Base-by-base conservation (phyloP, 2,888 invertebrate species). In the Melanostoma mellinum region DNA sequence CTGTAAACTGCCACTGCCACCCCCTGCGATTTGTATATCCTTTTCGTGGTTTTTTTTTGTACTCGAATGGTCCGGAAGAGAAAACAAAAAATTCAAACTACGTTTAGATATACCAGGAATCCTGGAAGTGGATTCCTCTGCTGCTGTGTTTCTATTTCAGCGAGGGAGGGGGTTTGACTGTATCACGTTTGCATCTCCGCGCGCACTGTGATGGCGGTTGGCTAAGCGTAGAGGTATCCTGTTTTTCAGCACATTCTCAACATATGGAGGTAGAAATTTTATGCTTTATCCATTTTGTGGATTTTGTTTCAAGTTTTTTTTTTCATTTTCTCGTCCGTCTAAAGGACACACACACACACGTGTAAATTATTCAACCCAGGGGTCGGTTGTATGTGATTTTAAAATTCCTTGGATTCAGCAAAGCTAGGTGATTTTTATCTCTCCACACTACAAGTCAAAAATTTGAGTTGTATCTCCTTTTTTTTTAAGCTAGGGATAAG, bases 221-320 rank as follows among this genome's bases (percentile, higher is more conserved):
- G 20, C 38, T 36, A 48, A 60, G 73, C 63, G 55, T 53, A 55
- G 20, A 20, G 73, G 56, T 73, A 63, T 69, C 63, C 73, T 69
- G 68, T 61, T 75, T 77, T 68, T 44, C 50, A 32, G 6, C 32
- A 46, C 42, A 38, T 30, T 42, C 72, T 55, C 20, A 53, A 69
- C 65, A 74, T 68, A 20, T 78, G 52, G 82, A 74, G 78, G 69
- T 79, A 74, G 74, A 78, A 65, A 71, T 84, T 71, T 53, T 61
- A 84, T 79, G 74, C 84, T 75, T 79, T 79, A 79, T 75, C 75
- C 79, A 75, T 71, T 79, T 84, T 84, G 78, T 69, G 71, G 84
- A 84, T 84, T 79, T 84, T 79, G 69, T 79, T 84, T 84, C 74
- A 32, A 71, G 53, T 60, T 78, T 60, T 58, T 44, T 5, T 4